phyloP scores from a whole-genome alignment of 2,888 invertebrate genomes.

The Pyrrhia umbra region DNA sequence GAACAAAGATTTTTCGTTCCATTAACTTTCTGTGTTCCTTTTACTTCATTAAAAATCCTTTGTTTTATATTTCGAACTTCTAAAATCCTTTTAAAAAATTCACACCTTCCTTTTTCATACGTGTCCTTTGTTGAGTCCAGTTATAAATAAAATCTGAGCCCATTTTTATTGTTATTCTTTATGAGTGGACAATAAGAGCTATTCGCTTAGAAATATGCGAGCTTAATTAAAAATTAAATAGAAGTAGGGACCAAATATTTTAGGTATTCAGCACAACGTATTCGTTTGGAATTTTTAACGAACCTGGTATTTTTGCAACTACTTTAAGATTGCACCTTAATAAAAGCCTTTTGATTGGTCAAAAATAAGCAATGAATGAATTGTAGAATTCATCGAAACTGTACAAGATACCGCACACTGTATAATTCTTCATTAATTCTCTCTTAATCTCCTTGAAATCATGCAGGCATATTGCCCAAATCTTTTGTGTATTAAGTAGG shows the following conservation, averaged over 20 bases:
- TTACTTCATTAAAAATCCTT: conserved; percentile 63
- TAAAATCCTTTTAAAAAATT: conserved; percentile 63
- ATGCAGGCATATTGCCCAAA: not conserved
- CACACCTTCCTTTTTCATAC: conserved; percentile 62
- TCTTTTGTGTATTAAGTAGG: not conserved
- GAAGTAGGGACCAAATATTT: not conserved
- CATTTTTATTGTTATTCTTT: conserved; percentile 47
- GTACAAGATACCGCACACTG: not conserved
- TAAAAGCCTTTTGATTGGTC: too few species aligned
- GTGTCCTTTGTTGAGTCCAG: conserved; percentile 54
- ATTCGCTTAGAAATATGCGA: conserved; percentile 10
- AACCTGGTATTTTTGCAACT: conserved; percentile 36
- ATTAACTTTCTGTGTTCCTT: conserved; percentile 51
- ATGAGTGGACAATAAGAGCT: conserved; percentile 35
- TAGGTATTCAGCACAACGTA: conserved; percentile 24
- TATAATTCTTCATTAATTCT: conserved; percentile 9
- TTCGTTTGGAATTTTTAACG: conserved; percentile 43
- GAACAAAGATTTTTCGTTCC: conserved; percentile 56
- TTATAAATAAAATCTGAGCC: conserved; percentile 61
- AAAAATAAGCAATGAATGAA: too few species aligned
- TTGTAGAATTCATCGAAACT: conserved; percentile 3
- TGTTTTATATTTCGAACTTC: conserved; percentile 61
- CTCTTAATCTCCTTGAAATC: not conserved
- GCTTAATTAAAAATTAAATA: conserved; percentile 44
- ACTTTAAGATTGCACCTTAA: conserved; percentile 23